Conservation (phyloP, 1,140 invertebrate genomes). For the Myzus persicae region DNA sequence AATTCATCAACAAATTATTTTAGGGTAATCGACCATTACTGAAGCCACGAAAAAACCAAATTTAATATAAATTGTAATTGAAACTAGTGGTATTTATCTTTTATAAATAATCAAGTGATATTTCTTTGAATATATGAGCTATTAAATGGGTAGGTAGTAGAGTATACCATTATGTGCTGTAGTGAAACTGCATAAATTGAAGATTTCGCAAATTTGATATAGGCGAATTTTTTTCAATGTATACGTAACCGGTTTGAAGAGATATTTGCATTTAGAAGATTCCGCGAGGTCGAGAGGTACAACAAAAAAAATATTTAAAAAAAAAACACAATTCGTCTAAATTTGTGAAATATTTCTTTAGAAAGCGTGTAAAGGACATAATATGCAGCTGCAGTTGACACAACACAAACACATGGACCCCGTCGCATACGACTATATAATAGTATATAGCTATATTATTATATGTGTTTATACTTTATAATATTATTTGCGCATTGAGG, state of each 20-base stretch:
- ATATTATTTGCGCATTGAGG: background rate
- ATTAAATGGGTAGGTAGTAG: background rate
- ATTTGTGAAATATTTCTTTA: conserved; percentile 39
- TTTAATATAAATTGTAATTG: background rate
- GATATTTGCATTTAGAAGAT: conserved; percentile 17
- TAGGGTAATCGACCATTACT: background rate
- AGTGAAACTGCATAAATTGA: conserved; percentile 1
- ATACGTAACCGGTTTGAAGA: conserved; percentile 28
- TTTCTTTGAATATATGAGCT: background rate
- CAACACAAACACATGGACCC: background rate
- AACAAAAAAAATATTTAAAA: background rate
- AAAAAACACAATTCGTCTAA: background rate
- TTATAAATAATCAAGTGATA: background rate
- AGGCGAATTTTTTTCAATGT: background rate
- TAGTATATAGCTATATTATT: background rate
- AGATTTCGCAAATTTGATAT: conserved; percentile 4
- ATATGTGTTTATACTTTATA: background rate
- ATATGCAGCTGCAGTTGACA: background rate
- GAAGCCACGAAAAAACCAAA: background rate
- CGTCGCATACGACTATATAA: background rate
- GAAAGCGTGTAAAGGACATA: background rate
- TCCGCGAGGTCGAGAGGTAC: background rate
- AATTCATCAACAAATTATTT: background rate
- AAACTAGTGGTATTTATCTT: background rate
- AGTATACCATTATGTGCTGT: background rate